Conservation (phyloP, 2,888 invertebrate species). For the Plusia festucae region DNA sequence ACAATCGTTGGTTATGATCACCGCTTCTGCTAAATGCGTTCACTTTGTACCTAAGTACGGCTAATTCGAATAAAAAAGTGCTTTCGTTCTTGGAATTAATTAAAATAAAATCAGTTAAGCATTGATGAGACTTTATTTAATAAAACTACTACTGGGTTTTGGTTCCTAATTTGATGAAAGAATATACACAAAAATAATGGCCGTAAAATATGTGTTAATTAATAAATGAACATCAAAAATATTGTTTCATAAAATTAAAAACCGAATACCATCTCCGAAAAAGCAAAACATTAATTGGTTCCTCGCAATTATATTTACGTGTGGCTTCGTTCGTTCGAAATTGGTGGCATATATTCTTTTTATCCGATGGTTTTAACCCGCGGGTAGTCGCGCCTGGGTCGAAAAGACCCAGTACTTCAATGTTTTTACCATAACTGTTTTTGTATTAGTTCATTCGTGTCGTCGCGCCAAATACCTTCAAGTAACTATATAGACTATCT, state of each 20-base stretch:
- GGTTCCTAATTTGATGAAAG: not conserved
- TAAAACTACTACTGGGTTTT: too few species aligned
- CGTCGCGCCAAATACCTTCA: too few species aligned
- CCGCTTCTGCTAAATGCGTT: conserved; percentile 9
- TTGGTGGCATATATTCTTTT: conserved; percentile 1
- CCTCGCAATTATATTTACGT: not conserved
- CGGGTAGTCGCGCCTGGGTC: too few species aligned
- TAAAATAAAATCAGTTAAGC: not conserved
- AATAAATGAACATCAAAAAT: conserved; percentile 2
- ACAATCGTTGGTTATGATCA: conserved; percentile 17
- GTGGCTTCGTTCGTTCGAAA: not conserved
- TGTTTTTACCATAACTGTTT: too few species aligned
- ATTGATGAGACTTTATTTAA: not conserved
- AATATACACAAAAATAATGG: not conserved
- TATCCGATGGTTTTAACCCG: not conserved
- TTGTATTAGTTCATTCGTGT: too few species aligned
- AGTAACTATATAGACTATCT: too few species aligned
- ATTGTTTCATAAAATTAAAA: not conserved
- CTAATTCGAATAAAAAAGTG: too few species aligned
- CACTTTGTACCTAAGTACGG: not conserved
- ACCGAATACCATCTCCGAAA: conserved; percentile 1
- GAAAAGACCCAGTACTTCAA: too few species aligned
- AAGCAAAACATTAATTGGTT: conserved; percentile 4
- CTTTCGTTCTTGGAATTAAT: not conserved
- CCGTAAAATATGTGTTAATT: conserved; percentile 1